These are phyloP conservation scores for Nasonia oneida DNA, from an alignment of 2,888 invertebrate genomes.

Conservation along the genomic window DNA sequence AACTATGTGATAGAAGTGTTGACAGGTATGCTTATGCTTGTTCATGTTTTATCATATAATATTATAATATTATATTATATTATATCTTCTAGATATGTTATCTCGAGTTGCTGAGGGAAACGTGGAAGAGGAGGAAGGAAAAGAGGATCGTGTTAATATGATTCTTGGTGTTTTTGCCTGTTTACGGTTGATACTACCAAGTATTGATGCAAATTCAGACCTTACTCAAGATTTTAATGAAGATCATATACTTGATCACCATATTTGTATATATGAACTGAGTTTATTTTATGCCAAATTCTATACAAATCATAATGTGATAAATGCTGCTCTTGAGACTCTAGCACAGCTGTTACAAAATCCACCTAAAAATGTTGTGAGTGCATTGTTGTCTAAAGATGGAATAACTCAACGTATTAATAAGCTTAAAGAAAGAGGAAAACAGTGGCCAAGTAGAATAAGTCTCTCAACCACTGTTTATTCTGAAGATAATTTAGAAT, in stretches of 20 bases:
- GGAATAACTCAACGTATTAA: conserved; percentile 76
- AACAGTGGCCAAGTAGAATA: conserved; percentile 67
- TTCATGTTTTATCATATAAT: not conserved
- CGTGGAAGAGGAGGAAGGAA: conserved; percentile 54
- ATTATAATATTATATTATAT: not conserved
- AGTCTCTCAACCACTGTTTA: conserved; percentile 70
- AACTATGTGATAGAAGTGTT: conserved; percentile 85
- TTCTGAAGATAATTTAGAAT: conserved; percentile 68
- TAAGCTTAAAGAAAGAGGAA: conserved; percentile 63
- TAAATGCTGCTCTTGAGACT: conserved; percentile 91
- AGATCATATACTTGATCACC: conserved; percentile 69
- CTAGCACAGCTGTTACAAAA: conserved; percentile 81
- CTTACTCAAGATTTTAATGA: conserved; percentile 64
- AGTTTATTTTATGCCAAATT: conserved; percentile 85
- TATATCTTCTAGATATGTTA: conserved; percentile 64
- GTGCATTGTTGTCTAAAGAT: conserved; percentile 78
- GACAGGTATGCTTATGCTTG: conserved; percentile 79
- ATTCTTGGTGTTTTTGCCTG: conserved; percentile 86
- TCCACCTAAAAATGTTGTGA: conserved; percentile 79
- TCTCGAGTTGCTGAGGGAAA: conserved; percentile 61
- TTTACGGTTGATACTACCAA: conserved; percentile 84
- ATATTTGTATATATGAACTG: conserved; percentile 87
- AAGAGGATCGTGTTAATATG: conserved; percentile 73
- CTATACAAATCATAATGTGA: conserved; percentile 91
- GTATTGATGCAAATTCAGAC: conserved; percentile 73